Evolutionary conservation across 2,113 vertebrate species (phyloP).

Genomic region (Aldabrachelys gigantea): DNA sequence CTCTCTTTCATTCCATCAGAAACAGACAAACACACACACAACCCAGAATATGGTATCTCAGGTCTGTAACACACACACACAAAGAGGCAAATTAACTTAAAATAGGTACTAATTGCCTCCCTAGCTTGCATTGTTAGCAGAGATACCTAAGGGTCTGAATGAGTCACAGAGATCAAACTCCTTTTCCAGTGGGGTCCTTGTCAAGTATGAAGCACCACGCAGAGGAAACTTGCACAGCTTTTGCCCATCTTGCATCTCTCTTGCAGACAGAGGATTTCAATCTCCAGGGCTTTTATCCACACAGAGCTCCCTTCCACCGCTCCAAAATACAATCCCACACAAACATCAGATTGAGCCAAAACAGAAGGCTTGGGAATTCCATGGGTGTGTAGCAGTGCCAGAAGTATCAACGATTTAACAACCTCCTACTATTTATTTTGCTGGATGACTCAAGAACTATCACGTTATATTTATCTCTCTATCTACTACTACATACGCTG

Average conservation of each 20-base stretch:
- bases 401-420: background rate
- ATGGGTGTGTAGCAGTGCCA: rapidly evolving
- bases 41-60: rapidly evolving
- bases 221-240: background rate
- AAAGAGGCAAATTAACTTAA: background rate
- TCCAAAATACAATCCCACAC: background rate
- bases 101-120: rapidly evolving
- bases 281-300: rapidly evolving
- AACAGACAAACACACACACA: background rate
- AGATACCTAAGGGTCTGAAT: background rate
- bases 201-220: background rate
- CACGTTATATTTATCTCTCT: background rate
- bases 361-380: background rate
- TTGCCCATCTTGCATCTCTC: rapidly evolving
- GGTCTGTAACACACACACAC: background rate
- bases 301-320: background rate
- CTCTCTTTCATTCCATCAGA: background rate
- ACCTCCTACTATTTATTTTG: background rate
- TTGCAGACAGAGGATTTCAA: rapidly evolving
- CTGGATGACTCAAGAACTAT: rapidly evolving
- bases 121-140: background rate
- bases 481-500: background rate
- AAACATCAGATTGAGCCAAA: background rate
- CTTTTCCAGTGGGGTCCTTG: rapidly evolving
- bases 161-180: rapidly evolving